phyloP scores from a whole-genome alignment of 1,140 invertebrate species.

The Sminthurides bifidus region DNA sequence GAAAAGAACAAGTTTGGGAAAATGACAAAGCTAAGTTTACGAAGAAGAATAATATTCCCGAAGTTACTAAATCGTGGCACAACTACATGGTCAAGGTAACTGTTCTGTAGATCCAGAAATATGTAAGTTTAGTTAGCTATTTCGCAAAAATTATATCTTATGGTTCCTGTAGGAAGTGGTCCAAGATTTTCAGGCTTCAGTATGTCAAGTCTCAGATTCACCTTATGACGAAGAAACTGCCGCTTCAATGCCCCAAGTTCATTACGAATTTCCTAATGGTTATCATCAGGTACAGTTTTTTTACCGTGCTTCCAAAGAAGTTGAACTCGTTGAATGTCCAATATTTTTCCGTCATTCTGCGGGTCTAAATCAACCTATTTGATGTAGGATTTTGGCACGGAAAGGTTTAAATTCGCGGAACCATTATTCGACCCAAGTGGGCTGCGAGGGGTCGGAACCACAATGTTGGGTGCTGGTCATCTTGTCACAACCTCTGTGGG shows the following conservation, averaged over 20 bases:
- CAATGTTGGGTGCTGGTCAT: slow-evolving; percentile 66
- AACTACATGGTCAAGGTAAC: slow-evolving; percentile 68
- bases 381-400: slow-evolving; percentile 63
- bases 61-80: slow-evolving; percentile 78
- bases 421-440: slow-evolving; percentile 74
- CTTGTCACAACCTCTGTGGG: slow-evolving; percentile 74
- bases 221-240: slow-evolving; percentile 71
- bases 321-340: background rate
- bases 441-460: slow-evolving; percentile 44
- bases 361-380: slow-evolving; percentile 4
- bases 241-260: slow-evolving; percentile 66
- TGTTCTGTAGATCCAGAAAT: background rate
- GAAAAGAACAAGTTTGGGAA: slow-evolving; percentile 2
- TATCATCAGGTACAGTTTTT: slow-evolving; percentile 59
- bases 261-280: slow-evolving; percentile 89
- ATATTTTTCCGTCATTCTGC: too few species aligned
- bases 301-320: background rate
- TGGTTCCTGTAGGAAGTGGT: slow-evolving; percentile 37
- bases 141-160: background rate
- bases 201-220: slow-evolving; percentile 59
- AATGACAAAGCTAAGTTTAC: slow-evolving; percentile 64
- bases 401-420: slow-evolving; percentile 79
- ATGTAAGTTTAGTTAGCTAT: background rate
- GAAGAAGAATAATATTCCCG: slow-evolving; percentile 62
- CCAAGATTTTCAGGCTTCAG: slow-evolving; percentile 43